Percentiles rank a stretch among this genome's conserved stretches.
Conservation (phyloP, 2,113 vertebrate genomes). For the Ciconia boyciana region DNA sequence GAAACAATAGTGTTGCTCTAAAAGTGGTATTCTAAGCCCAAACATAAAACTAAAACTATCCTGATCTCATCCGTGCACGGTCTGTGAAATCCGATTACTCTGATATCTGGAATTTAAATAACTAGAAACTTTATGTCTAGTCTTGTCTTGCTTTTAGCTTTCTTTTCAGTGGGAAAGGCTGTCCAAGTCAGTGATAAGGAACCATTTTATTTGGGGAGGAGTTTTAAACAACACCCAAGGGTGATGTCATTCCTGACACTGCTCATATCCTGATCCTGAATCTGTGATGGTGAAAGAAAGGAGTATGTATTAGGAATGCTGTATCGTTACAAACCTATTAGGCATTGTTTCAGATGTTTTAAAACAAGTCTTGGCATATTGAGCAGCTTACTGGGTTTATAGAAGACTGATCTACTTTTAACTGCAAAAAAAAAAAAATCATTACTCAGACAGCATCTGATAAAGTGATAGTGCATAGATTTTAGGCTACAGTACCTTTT, state of each 20-base stretch:
- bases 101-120: constrained; percentile 28
- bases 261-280: constrained; percentile 17
- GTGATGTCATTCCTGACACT: constrained; percentile 35
- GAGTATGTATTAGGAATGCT: not conserved
- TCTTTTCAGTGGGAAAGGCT: constrained; percentile 26
- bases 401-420: not conserved
- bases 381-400: not conserved
- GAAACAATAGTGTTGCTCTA: not conserved
- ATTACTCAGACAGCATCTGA: not conserved
- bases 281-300: not conserved
- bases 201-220: constrained; percentile 54
- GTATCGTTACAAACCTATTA: not conserved
- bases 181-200: constrained; percentile 54
- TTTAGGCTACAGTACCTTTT: not conserved
- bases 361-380: constrained; percentile 31
- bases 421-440: not conserved
- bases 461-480: not conserved
- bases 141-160: constrained; percentile 55
- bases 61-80: constrained; percentile 37
- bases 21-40: not conserved
- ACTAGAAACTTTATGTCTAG: constrained; percentile 11
- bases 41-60: not conserved
- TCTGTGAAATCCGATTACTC: constrained; percentile 39
- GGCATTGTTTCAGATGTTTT: not conserved
- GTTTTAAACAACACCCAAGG: constrained; percentile 36